Evolutionary conservation across 2,888 invertebrate genomes (phyloP), one percentile per base, ranked within the genome.

Genomic region (Mesorhabditis belari): DNA sequence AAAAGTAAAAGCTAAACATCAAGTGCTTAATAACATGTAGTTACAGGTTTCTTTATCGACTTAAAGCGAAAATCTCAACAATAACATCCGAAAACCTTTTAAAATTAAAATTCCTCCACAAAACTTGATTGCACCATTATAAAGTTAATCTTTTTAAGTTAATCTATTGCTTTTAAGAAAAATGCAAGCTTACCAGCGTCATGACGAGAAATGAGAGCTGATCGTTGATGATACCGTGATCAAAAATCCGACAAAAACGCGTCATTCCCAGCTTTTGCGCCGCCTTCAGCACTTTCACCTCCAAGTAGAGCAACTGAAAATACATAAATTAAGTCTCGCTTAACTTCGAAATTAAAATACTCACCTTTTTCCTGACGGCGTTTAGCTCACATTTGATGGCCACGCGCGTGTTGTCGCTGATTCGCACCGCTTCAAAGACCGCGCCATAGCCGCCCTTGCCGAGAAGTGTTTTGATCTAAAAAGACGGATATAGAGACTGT

Each of bases 391-490:
- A 74, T 55, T 76, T 76, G 59, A 74, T 70, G 6, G 76, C 76
- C 27, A 70, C 66, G 52, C 64, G 58, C 51, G 60, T 57, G 5
- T 58, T 52, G 51, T 71, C 74, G n/a, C 55, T 62, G 23, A 56
- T 25, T 3, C 70, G 66, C 21, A 61, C 63, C n/a, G 72, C 72
- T 28, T 68, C 63, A 50, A 59, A 76, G 0, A 76, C 76, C 9
- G 76, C 74, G 12, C 76, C 76, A 52, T 73, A 76, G 9, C 74
- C 74, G 17, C 76, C 76, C 56, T 71, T 69, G 9, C 76, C 76
- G 26, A 76, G 69, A 26, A 73, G n/a, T n/a, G n/a, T n/a, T n/a
- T n/a, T n/a, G n/a, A n/a, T n/a, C n/a, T n/a, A n/a, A n/a, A n/a
- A n/a, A n/a, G n/a, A n/a, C n/a, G n/a, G n/a, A n/a, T n/a, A n/a